These are phyloP conservation scores for Rhadinocentrus ornatus DNA, from an alignment of 2,797 vertebrate species.

Conservation along the genomic window DNA sequence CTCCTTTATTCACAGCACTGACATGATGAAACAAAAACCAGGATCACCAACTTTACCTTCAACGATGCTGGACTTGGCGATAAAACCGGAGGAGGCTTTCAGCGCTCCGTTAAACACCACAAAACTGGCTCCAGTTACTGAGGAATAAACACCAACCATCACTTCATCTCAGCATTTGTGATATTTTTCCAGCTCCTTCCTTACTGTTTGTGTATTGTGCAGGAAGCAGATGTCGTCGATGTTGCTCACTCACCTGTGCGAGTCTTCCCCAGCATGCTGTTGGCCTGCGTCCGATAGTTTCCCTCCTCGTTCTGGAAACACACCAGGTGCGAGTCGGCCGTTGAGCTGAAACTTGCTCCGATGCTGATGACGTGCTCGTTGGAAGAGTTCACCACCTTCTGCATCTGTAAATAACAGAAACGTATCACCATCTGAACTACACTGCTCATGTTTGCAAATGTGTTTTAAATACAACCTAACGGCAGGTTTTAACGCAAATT, in stretches of 20 bases:
- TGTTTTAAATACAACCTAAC: too few relatives aligned
- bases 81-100: slow-evolving; percentile 92
- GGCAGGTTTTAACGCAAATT: too few relatives aligned
- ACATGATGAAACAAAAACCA: background rate
- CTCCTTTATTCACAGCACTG: background rate
- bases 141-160: too few relatives aligned
- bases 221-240: background rate
- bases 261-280: slow-evolving; percentile 86
- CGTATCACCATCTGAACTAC: background rate
- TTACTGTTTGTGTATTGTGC: background rate
- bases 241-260: slow-evolving; percentile 84
- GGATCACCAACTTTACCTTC: slow-evolving; percentile 85
- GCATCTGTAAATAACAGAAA: slow-evolving; percentile 79
- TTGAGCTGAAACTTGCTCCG: slow-evolving; percentile 89
- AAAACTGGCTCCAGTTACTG: slow-evolving; percentile 96
- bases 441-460: too few relatives aligned
- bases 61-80: slow-evolving; percentile 95
- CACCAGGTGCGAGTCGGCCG: slow-evolving; percentile 94
- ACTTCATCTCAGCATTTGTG: background rate
- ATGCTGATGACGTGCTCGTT: slow-evolving; percentile 96
- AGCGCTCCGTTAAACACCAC: slow-evolving; percentile 96
- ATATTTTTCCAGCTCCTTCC: too few relatives aligned
- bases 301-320: slow-evolving; percentile 92
- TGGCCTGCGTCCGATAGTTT: slow-evolving; percentile 91
- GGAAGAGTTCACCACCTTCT: slow-evolving; percentile 90